Conservation (phyloP, 2,888 invertebrate genomes). For the Uloborus plumipes region DNA sequence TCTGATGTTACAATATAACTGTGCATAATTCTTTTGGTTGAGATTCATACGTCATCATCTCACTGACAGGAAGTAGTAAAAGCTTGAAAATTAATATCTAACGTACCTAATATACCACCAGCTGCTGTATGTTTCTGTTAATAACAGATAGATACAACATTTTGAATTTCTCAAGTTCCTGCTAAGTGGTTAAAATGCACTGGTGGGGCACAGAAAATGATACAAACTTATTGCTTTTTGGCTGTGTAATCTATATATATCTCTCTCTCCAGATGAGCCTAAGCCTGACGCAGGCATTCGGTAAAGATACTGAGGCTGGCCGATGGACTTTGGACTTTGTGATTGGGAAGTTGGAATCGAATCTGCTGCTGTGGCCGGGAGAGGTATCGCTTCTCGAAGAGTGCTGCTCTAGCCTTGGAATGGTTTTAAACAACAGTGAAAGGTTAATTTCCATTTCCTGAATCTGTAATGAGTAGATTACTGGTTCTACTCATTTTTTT, state of each 20-base stretch:
- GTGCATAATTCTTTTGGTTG: too few relatives aligned
- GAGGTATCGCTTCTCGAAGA: conserved; percentile 78
- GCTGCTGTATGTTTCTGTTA: too few relatives aligned
- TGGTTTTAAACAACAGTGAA: conserved; percentile 56
- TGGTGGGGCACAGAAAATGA: too few relatives aligned
- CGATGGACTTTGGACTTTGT: conserved; percentile 78
- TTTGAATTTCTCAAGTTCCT: too few relatives aligned
- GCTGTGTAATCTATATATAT: not conserved
- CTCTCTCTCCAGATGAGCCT: conserved; percentile 76
- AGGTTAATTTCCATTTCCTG: conserved; percentile 15
- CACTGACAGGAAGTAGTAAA: too few relatives aligned
- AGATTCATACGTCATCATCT: too few relatives aligned
- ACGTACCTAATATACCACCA: too few relatives aligned
- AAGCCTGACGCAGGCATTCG: conserved; percentile 77
- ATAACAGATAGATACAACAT: too few relatives aligned
- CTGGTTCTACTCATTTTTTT: too few relatives aligned
- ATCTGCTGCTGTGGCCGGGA: conserved; percentile 77
- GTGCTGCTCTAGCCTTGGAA: conserved; percentile 77
- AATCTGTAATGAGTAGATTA: too few relatives aligned
- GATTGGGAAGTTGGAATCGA: conserved; percentile 78
- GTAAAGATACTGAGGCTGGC: conserved; percentile 78
- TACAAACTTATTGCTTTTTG: conserved; percentile 45
- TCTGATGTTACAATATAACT: too few relatives aligned
- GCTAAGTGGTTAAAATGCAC: not conserved
- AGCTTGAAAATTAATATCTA: too few relatives aligned